phyloP scores from a whole-genome alignment of 2,888 invertebrate species.

The Buathra laborator region DNA sequence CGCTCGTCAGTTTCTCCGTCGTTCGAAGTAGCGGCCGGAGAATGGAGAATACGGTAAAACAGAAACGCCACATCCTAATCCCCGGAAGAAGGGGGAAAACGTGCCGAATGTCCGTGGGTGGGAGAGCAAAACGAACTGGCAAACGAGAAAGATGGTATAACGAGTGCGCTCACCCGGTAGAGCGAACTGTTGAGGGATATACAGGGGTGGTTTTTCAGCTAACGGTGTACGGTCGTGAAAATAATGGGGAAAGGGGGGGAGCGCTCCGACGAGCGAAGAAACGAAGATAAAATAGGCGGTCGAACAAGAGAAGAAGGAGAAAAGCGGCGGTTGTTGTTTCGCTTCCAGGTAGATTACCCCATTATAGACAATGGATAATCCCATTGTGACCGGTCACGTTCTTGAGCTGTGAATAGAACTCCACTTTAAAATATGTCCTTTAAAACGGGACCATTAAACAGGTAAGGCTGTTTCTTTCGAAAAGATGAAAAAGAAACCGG shows the following conservation, averaged over 20 bases:
- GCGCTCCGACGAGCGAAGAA: constrained; percentile 36
- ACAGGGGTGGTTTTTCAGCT: constrained; percentile 56
- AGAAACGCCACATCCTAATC: constrained; percentile 50
- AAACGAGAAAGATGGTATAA: constrained; percentile 15
- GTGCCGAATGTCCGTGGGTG: constrained; percentile 57
- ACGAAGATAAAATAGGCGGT: constrained; percentile 43
- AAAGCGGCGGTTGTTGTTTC: constrained; percentile 63
- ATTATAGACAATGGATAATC: constrained; percentile 73
- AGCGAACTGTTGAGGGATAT: constrained; percentile 37
- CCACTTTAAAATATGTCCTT: constrained; percentile 35
- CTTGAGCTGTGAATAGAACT: constrained; percentile 60
- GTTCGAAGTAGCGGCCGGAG: neutral
- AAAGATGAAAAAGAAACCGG: constrained; percentile 59
- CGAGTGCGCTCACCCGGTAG: neutral
- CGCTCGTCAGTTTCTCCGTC: constrained; percentile 5
- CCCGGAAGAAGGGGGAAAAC: constrained; percentile 52
- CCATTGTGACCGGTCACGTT: constrained; percentile 75
- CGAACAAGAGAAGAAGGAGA: constrained; percentile 15
- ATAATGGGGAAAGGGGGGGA: constrained; percentile 37
- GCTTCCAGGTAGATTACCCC: constrained; percentile 71
- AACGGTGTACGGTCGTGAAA: constrained; percentile 41
- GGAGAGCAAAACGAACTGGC: constrained; percentile 37
- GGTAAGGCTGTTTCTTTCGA: constrained; percentile 67
- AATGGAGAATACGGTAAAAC: constrained; percentile 15
- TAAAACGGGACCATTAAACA: constrained; percentile 68